Evolutionary conservation across 30 jellyfish, hydroid and myxozoan genomes (phyloP).

Genomic region (Aurelia aurita): DNA sequence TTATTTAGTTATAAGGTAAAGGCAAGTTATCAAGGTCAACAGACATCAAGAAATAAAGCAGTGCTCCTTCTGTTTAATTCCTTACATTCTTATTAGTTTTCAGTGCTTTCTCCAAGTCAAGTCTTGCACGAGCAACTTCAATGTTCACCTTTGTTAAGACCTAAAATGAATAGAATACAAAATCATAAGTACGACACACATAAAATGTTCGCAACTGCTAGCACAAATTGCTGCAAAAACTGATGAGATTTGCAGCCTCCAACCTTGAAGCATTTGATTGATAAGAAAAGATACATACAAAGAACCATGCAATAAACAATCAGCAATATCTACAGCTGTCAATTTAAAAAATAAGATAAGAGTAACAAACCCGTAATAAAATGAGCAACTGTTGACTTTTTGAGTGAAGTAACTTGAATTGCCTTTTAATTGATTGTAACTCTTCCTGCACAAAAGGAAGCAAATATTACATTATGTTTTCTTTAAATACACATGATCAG

Average conservation of each 20-base stretch:
- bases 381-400: conserved; percentile 54
- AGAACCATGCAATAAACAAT: too few relatives aligned
- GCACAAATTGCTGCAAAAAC: too few relatives aligned
- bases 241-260: too few relatives aligned
- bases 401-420: conserved; percentile 45
- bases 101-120: conserved; percentile 36
- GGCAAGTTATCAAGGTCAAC: not conserved
- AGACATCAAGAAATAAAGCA: not conserved
- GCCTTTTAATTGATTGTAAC: conserved; percentile 4
- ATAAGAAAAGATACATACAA: too few relatives aligned
- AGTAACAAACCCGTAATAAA: conserved; percentile 29
- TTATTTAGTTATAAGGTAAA: not conserved
- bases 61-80: not conserved
- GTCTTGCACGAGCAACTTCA: conserved; percentile 41
- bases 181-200: too few relatives aligned
- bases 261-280: too few relatives aligned
- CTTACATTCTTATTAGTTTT: conserved; percentile 9
- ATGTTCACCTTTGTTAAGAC: conserved; percentile 20
- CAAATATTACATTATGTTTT: too few relatives aligned
- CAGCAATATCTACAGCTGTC: too few relatives aligned
- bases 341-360: not conserved
- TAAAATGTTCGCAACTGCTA: too few relatives aligned
- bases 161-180: not conserved
- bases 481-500: too few relatives aligned
- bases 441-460: conserved; percentile 18